Percentiles rank a stretch among this genome's conserved stretches.
Evolutionary conservation across 2,113 vertebrate genomes (phyloP).

Genomic region (Ameiurus melas): DNA sequence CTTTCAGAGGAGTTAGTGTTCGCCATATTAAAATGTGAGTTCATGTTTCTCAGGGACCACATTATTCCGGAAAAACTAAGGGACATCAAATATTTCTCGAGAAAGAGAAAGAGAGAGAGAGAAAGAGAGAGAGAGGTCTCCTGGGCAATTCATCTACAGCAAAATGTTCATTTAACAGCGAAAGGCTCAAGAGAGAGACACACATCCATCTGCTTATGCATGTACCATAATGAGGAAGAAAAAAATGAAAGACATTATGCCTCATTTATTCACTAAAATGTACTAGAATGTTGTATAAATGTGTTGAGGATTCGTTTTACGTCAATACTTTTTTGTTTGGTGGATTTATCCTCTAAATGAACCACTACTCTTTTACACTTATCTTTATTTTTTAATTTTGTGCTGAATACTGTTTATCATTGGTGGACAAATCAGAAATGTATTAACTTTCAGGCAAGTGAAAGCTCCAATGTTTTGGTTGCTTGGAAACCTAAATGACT

Average conservation of each 20-base stretch:
- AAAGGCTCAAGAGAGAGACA: constrained; percentile 27
- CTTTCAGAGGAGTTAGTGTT: constrained; percentile 45
- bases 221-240: constrained; percentile 24
- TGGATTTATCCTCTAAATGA: neutral
- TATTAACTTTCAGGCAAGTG: neutral
- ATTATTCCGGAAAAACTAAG: constrained; percentile 35
- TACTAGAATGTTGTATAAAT: neutral
- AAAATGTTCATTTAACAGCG: constrained; percentile 48
- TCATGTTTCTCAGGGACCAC: constrained; percentile 25
- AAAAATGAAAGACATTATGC: neutral
- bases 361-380: no score
- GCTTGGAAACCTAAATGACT: neutral
- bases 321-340: neutral
- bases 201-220: constrained; percentile 34
- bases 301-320: neutral
- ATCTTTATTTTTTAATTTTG: neutral
- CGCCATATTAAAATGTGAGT: constrained; percentile 40
- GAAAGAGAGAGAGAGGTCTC: neutral
- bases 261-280: constrained; percentile 8
- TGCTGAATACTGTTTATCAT: neutral
- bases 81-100: constrained; percentile 44
- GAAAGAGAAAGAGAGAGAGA: neutral
- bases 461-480: neutral
- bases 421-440: neutral
- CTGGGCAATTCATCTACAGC: constrained; percentile 31